Evolutionary conservation across 1,140 invertebrate species (phyloP).

Genomic region (Saxidomus purpurata): DNA sequence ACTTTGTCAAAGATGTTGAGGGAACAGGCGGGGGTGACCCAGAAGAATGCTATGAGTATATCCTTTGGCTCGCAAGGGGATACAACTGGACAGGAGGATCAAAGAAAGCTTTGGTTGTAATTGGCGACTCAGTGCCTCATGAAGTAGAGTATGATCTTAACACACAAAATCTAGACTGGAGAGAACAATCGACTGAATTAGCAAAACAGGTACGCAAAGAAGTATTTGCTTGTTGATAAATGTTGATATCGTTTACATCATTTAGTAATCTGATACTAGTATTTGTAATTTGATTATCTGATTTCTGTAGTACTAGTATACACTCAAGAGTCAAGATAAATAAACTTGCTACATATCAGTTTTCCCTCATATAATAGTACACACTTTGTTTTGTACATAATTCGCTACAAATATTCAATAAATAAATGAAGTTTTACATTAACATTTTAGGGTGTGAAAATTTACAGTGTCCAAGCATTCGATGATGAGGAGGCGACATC

Average conservation of each 20-base stretch:
- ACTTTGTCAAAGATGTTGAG: slow-evolving; percentile 79
- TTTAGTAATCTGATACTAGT: no score
- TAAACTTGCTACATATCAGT: no score
- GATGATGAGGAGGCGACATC: slow-evolving; percentile 39
- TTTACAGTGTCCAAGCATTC: slow-evolving; percentile 77
- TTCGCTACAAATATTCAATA: no score
- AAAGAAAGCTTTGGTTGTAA: slow-evolving; percentile 80
- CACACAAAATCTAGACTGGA: slow-evolving; percentile 80
- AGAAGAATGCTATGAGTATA: slow-evolving; percentile 83
- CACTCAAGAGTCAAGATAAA: no score
- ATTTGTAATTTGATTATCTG: no score
- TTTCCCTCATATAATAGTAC: no score
- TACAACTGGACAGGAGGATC: slow-evolving; percentile 79
- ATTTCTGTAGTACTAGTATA: no score
- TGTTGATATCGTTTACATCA: no score
- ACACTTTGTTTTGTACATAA: no score
- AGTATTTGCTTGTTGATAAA: no score
- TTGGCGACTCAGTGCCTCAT: slow-evolving; percentile 84
- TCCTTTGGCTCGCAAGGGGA: slow-evolving; percentile 72
- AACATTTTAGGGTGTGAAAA: slow-evolving; percentile 77
- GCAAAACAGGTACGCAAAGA: slow-evolving; percentile 38
- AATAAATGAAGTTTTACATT: no score
- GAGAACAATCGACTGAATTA: slow-evolving; percentile 72
- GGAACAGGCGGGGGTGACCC: slow-evolving; percentile 79
- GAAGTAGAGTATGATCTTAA: slow-evolving; percentile 76